Evolutionary conservation across 53 echinoderm and acorn worm species (phyloP).

Genomic region (Temnopleurus reevesii): DNA sequence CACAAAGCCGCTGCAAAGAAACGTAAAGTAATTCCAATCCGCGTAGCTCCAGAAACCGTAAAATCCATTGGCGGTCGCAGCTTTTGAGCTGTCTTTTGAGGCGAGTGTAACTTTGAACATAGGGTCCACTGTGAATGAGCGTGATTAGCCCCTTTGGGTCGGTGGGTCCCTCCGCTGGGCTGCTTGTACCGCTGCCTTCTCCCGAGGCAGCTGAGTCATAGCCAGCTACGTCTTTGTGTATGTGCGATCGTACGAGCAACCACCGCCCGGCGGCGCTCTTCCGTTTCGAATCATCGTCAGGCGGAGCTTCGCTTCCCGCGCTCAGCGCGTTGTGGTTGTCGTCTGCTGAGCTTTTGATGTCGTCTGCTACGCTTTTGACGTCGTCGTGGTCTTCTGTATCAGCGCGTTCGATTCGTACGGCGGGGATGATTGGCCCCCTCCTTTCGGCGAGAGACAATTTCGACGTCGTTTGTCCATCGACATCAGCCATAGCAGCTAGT

Average conservation of each 20-base stretch:
- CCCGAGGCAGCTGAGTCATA: constrained; percentile 5
- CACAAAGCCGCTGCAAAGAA: constrained; percentile 63
- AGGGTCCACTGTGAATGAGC: constrained; percentile 67
- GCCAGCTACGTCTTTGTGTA: constrained; percentile 11
- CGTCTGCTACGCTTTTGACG: background rate
- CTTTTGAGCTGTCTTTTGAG: constrained; percentile 68
- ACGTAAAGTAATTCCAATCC: constrained; percentile 75
- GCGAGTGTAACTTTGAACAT: constrained; percentile 69
- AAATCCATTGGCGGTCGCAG: constrained; percentile 76
- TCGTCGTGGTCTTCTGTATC: background rate
- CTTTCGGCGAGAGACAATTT: background rate
- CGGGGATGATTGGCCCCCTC: background rate
- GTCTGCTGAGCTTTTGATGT: too few species aligned
- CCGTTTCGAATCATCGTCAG: constrained; percentile 22
- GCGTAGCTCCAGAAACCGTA: constrained; percentile 73
- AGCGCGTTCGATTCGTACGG: background rate
- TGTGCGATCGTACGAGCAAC: constrained; percentile 37
- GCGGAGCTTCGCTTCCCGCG: background rate
- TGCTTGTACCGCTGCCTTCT: background rate
- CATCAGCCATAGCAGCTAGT: constrained; percentile 3
- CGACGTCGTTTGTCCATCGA: background rate
- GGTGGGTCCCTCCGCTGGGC: background rate
- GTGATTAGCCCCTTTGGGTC: constrained; percentile 62
- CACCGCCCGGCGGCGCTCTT: constrained; percentile 55
- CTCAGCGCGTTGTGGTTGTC: background rate